A percentile compares a stretch with the other conserved stretches of the same genome.
These are phyloP conservation scores for Melieria picta DNA, from an alignment of 2,888 invertebrate species.

Conservation along the genomic window DNA sequence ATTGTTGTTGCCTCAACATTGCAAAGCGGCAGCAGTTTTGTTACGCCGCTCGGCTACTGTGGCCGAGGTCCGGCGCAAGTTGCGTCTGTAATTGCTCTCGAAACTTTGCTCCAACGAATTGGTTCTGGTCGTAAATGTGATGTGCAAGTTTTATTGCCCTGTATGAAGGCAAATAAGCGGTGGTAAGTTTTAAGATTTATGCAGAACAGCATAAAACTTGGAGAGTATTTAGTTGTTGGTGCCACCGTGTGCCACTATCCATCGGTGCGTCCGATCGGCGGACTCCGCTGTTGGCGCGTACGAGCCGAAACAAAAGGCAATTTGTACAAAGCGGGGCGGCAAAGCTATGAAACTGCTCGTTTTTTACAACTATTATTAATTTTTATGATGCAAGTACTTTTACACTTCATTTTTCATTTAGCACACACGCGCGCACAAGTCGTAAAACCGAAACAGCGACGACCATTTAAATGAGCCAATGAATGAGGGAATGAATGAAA, in stretches of 20 bases:
- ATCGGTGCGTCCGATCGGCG: background rate
- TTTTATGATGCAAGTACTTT: slow-evolving; percentile 55
- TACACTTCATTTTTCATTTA: slow-evolving; percentile 58
- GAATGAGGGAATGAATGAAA: slow-evolving; percentile 11
- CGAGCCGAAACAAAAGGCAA: background rate
- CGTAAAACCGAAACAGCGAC: background rate
- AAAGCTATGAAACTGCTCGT: slow-evolving; percentile 8
- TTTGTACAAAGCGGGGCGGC: background rate
- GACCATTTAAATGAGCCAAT: slow-evolving; percentile 3
- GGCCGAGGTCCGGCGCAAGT: too few species aligned
- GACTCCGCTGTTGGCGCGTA: background rate
- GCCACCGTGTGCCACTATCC: too few species aligned
- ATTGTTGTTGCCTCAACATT: too few species aligned
- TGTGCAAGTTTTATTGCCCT: slow-evolving; percentile 30
- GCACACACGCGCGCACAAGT: slow-evolving; percentile 39
- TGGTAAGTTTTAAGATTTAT: slow-evolving; percentile 34
- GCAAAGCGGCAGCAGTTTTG: too few species aligned
- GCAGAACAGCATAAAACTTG: slow-evolving; percentile 17
- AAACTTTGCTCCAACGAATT: slow-evolving; percentile 26
- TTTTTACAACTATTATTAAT: slow-evolving; percentile 51
- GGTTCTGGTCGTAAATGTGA: slow-evolving; percentile 39
- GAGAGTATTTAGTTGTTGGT: background rate
- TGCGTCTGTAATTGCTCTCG: background rate
- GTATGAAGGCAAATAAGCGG: slow-evolving; percentile 1
- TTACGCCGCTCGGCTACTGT: too few species aligned